A percentile compares a stretch with the other conserved stretches of the same genome.
Evolutionary conservation across 2,888 invertebrate genomes (phyloP).

Genomic region (Synanthedon formicaeformis): DNA sequence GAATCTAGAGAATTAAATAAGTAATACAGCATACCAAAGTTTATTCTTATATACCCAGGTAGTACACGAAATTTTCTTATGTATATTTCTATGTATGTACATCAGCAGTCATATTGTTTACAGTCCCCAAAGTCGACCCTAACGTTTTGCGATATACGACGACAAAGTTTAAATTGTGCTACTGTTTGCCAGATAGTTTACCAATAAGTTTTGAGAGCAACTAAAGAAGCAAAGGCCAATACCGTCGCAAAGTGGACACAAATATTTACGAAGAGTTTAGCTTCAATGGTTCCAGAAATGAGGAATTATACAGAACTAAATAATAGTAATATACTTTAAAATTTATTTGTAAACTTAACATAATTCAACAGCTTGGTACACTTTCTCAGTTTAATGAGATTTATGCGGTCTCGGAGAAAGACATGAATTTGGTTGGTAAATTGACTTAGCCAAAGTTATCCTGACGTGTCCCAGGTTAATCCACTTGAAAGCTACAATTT

Average conservation of each 20-base stretch:
- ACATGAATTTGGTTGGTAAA: slow-evolving; percentile 33
- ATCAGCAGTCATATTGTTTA: background rate
- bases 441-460: slow-evolving; percentile 42
- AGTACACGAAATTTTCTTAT: too few relatives aligned
- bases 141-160: background rate
- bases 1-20: too few relatives aligned
- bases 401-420: slow-evolving; percentile 28
- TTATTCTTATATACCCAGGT: too few relatives aligned
- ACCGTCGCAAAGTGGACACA: too few relatives aligned
- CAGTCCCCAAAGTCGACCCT: background rate
- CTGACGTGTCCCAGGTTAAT: slow-evolving; percentile 20
- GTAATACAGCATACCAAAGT: too few relatives aligned
- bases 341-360: background rate
- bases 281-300: too few relatives aligned
- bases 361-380: slow-evolving; percentile 18
- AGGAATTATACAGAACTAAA: too few relatives aligned
- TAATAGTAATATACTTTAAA: too few relatives aligned
- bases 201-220: background rate
- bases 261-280: too few relatives aligned
- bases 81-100: too few relatives aligned
- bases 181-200: background rate
- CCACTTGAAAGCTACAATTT: slow-evolving; percentile 23
- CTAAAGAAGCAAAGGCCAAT: background rate
- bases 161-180: background rate
- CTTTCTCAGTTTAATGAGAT: slow-evolving; percentile 49